Evolutionary conservation across 1,140 invertebrate genomes (phyloP).

Genomic region (Macrobrachium nipponense): DNA sequence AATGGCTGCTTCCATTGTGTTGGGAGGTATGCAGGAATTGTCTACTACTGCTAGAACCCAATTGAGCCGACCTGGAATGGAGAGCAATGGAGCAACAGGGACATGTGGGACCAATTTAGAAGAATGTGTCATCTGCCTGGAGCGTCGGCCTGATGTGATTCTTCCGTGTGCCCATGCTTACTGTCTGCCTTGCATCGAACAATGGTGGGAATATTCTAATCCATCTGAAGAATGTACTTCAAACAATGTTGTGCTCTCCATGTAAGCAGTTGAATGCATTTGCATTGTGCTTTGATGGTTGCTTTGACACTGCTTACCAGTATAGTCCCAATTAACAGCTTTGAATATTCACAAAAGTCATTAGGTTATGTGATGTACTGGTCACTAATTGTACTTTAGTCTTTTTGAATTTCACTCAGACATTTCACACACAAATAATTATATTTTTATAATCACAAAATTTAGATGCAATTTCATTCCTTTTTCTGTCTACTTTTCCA

Average conservation of each 20-base stretch:
- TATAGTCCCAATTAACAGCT: no score
- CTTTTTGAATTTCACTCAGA: no score
- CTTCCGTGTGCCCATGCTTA: conserved; percentile 78
- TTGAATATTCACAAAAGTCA: no score
- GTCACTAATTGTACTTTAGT: no score
- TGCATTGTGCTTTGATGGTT: conserved; percentile 18
- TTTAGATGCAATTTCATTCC: no score
- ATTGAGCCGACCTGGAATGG: background rate
- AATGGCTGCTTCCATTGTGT: conserved; percentile 40
- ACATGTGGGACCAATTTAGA: conserved; percentile 64
- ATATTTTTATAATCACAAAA: no score
- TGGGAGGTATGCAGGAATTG: conserved; percentile 43
- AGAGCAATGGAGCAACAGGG: conserved; percentile 65
- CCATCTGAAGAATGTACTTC: conserved; percentile 45
- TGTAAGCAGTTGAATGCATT: conserved; percentile 52
- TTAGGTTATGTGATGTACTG: no score
- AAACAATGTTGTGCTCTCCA: conserved; percentile 43
- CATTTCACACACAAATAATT: no score
- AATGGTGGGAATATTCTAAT: conserved; percentile 73
- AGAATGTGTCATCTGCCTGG: conserved; percentile 81
- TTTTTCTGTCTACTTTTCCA: no score
- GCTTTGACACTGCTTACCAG: no score
- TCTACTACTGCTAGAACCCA: background rate
- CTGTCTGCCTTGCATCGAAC: conserved; percentile 78
- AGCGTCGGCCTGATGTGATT: conserved; percentile 76